A percentile compares a stretch with the other conserved stretches of the same genome.
These are phyloP conservation scores for Paralichthys olivaceus DNA, from an alignment of 2,113 vertebrate species.

Conservation along the genomic window DNA sequence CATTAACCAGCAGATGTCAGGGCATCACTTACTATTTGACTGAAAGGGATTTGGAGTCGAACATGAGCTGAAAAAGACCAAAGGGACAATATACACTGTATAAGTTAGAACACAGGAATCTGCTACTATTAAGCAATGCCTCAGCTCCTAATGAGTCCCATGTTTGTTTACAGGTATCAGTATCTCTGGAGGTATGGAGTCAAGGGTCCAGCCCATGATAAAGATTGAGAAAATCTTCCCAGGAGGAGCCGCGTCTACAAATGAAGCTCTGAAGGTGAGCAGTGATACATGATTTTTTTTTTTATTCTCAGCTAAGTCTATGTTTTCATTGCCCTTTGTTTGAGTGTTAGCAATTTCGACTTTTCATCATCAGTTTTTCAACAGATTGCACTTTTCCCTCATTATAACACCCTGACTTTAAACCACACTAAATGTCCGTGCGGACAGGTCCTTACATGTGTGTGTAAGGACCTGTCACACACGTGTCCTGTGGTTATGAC, in stretches of 20 bases:
- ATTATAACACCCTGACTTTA: background rate
- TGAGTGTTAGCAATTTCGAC: background rate
- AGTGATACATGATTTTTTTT: no score
- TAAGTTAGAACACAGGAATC: background rate
- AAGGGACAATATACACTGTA: background rate
- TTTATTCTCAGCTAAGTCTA: no score
- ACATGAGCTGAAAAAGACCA: background rate
- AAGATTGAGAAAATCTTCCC: conserved; percentile 99
- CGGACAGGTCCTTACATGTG: no score
- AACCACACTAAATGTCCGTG: background rate
- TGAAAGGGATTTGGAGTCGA: conserved; percentile 8
- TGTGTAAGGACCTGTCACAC: conserved; percentile 5
- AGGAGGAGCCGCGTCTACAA: conserved; percentile 92
- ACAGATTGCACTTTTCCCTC: background rate
- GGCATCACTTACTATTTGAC: conserved; percentile 31
- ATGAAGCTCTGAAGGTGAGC: conserved; percentile 88
- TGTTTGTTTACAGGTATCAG: conserved; percentile 88
- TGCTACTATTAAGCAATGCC: background rate
- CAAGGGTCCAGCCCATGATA: conserved; percentile 92
- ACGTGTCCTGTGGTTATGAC: conserved; percentile 34
- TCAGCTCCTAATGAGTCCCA: background rate
- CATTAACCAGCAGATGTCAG: conserved; percentile 73
- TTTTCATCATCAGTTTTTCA: no score
- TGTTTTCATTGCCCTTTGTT: no score
- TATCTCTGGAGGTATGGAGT: conserved; percentile 95